Evolutionary conservation across 2,113 vertebrate genomes (phyloP).

Genomic region (Trochalopteron elliotii): DNA sequence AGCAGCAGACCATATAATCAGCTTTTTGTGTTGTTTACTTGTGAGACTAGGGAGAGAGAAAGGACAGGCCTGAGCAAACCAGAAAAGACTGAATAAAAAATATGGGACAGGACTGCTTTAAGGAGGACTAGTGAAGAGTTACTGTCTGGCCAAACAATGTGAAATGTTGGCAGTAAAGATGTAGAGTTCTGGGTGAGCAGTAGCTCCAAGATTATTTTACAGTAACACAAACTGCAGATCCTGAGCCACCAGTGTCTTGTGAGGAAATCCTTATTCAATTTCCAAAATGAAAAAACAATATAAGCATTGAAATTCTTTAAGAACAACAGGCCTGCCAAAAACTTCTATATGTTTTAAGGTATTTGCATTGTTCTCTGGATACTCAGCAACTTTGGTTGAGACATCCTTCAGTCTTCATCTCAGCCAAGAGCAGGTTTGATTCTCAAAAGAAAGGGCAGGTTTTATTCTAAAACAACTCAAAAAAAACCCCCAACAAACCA

Average conservation of each 20-base stretch:
- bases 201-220: not conserved
- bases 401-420: not conserved
- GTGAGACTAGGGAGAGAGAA: not conserved
- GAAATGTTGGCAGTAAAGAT: not conserved
- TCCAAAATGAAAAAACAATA: not conserved
- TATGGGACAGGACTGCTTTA: not conserved
- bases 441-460: not conserved
- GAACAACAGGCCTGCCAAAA: not conserved
- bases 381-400: not conserved
- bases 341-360: not conserved
- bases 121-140: not conserved
- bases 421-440: not conserved
- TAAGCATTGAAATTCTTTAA: not conserved
- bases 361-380: not conserved
- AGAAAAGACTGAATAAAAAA: not conserved
- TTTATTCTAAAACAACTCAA: not conserved
- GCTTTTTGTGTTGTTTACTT: not conserved
- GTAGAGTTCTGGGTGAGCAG: not conserved
- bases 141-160: not conserved
- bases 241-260: not conserved
- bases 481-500: too few species aligned
- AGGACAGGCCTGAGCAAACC: not conserved
- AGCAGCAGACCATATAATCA: not conserved
- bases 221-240: not conserved
- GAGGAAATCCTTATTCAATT: not conserved